Conservation (phyloP, 2,888 invertebrate species). For the Bembecia ichneumoniformis region DNA sequence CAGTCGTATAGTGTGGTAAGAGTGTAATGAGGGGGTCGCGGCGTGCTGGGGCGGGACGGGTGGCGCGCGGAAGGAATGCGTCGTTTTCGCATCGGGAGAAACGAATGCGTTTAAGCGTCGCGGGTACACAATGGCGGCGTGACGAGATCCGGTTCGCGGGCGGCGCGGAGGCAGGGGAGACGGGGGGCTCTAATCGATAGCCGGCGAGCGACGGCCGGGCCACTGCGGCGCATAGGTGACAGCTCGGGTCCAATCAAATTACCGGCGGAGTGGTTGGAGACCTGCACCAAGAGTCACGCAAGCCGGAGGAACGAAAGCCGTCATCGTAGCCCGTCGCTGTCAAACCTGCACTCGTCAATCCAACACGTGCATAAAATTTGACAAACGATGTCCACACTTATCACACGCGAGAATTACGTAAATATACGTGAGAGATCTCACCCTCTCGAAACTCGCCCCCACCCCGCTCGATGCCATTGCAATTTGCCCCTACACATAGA, state of each 20-base stretch:
- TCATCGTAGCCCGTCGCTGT: slow-evolving; percentile 14
- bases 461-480: slow-evolving; percentile 20
- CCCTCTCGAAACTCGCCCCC: slow-evolving; percentile 21
- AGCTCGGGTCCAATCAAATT: slow-evolving; percentile 71
- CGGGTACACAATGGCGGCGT: slow-evolving; percentile 73
- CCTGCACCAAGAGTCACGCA: slow-evolving; percentile 52
- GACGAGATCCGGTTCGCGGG: slow-evolving; percentile 73
- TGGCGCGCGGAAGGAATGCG: slow-evolving; percentile 71
- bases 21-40: slow-evolving; percentile 61
- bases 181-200: slow-evolving; percentile 66
- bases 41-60: slow-evolving; percentile 38
- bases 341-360: slow-evolving; percentile 39
- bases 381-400: slow-evolving; percentile 43
- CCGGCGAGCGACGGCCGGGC: slow-evolving; percentile 70
- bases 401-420: too few species aligned
- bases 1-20: slow-evolving; percentile 36
- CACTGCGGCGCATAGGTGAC: slow-evolving; percentile 72
- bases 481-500: slow-evolving; percentile 21
- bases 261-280: slow-evolving; percentile 61
- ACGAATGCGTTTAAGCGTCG: slow-evolving; percentile 73
- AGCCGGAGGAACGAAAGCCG: slow-evolving; percentile 37
- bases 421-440: slow-evolving; percentile 32
- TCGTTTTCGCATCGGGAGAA: slow-evolving; percentile 74
- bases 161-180: slow-evolving; percentile 42
- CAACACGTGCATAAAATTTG: slow-evolving; percentile 37